A percentile compares a stretch with the other conserved stretches of the same genome.
phyloP scores from a whole-genome alignment of 1,140 invertebrate species.

The Acyrthosiphon pisum region DNA sequence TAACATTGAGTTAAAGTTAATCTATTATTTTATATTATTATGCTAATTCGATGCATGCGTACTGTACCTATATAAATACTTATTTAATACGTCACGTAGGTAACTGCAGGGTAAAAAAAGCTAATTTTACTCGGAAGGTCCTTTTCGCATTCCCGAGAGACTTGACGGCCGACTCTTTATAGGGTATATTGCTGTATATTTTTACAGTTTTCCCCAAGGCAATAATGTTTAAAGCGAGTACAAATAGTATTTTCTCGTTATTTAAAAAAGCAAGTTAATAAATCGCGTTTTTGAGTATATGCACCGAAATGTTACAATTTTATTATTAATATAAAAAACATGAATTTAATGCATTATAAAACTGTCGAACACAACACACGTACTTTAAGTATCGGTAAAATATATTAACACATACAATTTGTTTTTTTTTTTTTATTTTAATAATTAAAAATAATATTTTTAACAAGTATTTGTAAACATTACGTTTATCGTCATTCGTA shows the following conservation, averaged over 20 bases:
- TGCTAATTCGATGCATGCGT: background rate
- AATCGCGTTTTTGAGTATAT: background rate
- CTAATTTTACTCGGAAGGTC: background rate
- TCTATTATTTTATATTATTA: background rate
- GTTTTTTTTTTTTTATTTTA: no score
- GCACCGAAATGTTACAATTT: background rate
- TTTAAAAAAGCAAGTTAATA: background rate
- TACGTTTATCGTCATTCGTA: background rate
- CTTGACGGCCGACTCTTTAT: background rate
- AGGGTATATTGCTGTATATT: constrained; percentile 1
- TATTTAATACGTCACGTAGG: background rate
- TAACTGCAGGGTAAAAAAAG: background rate
- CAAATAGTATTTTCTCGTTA: background rate
- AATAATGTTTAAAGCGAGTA: background rate
- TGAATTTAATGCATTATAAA: background rate
- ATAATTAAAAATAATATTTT: background rate
- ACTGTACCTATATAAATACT: background rate
- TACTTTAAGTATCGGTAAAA: background rate
- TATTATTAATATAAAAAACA: background rate
- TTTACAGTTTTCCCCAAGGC: background rate
- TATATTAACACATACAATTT: background rate
- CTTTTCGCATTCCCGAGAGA: background rate
- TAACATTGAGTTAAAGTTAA: background rate
- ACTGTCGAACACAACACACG: background rate
- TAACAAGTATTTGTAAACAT: background rate